phyloP scores from a whole-genome alignment of 2,888 invertebrate genomes.

The Alviniconcha strummeri region DNA sequence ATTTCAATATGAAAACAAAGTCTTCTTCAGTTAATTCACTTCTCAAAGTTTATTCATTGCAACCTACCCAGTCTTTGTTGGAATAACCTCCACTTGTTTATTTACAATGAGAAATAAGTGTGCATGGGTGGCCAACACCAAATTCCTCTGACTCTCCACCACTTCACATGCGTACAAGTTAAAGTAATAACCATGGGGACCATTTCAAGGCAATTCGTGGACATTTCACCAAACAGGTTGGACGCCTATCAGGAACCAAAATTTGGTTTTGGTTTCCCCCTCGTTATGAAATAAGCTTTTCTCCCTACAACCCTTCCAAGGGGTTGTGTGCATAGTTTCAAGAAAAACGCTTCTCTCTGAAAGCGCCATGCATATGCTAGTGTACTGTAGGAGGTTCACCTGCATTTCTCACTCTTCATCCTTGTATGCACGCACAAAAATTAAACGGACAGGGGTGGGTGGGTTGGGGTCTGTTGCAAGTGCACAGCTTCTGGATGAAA shows the following conservation, averaged over 20 bases:
- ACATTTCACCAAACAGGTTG: not conserved
- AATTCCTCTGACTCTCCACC: not conserved
- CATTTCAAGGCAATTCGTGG: slow-evolving; percentile 12
- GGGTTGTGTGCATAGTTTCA: not conserved
- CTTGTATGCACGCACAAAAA: no score
- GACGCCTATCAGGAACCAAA: not conserved
- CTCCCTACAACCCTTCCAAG: not conserved
- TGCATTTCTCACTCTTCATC: no score
- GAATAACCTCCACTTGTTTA: slow-evolving; percentile 31
- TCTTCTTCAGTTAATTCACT: not conserved
- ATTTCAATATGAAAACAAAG: slow-evolving; percentile 2
- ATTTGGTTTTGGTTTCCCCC: not conserved
- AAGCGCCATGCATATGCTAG: no score
- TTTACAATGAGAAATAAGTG: not conserved
- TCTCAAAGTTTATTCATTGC: not conserved
- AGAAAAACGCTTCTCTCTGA: not conserved
- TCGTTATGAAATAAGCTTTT: no score
- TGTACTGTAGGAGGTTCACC: no score
- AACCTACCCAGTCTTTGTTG: not conserved
- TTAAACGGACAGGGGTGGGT: no score
- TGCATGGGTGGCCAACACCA: not conserved
- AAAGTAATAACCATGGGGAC: not conserved
- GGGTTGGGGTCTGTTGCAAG: no score
- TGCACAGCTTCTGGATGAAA: no score
- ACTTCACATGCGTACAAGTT: not conserved